Conservation (phyloP, 1,140 invertebrate species). For the Pissodes strobi region DNA sequence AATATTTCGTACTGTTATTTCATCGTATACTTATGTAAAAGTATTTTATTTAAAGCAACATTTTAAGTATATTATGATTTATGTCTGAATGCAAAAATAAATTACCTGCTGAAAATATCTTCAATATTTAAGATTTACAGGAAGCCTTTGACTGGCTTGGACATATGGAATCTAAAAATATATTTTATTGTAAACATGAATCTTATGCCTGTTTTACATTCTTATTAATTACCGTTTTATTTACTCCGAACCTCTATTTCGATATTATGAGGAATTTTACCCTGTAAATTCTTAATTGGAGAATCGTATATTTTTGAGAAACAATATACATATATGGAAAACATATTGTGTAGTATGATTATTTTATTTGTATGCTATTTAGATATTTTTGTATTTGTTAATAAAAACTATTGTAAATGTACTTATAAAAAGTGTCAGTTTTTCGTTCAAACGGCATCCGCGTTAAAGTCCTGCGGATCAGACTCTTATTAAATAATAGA, state of each 20-base stretch:
- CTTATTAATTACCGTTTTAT: slow-evolving; percentile 35
- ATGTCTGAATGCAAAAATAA: slow-evolving; percentile 16
- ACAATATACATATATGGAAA: background rate
- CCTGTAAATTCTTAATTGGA: background rate
- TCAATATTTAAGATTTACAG: slow-evolving; percentile 22
- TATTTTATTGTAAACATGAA: slow-evolving; percentile 36
- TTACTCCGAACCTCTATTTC: slow-evolving; percentile 2
- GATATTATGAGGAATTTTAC: background rate
- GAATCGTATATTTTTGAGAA: background rate
- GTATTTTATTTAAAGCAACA: slow-evolving; percentile 6
- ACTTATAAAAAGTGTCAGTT: too few species aligned
- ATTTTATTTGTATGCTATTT: slow-evolving; percentile 28
- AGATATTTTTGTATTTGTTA: slow-evolving; percentile 43
- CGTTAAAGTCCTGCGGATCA: too few species aligned
- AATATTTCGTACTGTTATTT: slow-evolving; percentile 4
- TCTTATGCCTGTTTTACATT: slow-evolving; percentile 34
- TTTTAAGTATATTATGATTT: slow-evolving; percentile 8
- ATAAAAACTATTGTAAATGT: slow-evolving; percentile 37
- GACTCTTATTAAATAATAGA: too few species aligned
- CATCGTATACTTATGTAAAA: background rate
- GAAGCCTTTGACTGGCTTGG: slow-evolving; percentile 16
- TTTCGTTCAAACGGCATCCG: too few species aligned
- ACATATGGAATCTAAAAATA: slow-evolving; percentile 38
- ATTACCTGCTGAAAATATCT: slow-evolving; percentile 31
- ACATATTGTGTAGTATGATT: slow-evolving; percentile 16